Evolutionary conservation across 2,888 invertebrate genomes (phyloP).

Genomic region (Euphydryas editha): DNA sequence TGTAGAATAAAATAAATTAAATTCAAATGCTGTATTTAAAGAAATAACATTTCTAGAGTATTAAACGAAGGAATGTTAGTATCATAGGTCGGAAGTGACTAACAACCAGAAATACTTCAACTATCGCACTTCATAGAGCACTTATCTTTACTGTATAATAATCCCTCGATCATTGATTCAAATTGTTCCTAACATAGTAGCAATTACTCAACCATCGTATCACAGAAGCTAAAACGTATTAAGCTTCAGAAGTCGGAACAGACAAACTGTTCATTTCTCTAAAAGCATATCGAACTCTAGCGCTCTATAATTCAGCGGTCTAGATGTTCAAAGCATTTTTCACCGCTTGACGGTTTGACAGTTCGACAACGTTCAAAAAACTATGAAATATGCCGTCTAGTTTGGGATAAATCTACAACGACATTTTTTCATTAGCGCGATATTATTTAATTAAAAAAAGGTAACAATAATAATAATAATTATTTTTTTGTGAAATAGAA

Average conservation of each 20-base stretch:
- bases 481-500: background rate
- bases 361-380: conserved; percentile 40
- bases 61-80: background rate
- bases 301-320: conserved; percentile 61
- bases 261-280: conserved; percentile 66
- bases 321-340: conserved; percentile 54
- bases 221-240: conserved; percentile 49
- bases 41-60: background rate
- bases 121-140: background rate
- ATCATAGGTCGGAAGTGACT: background rate
- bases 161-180: conserved; percentile 42
- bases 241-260: conserved; percentile 52
- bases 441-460: background rate
- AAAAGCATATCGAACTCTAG: conserved; percentile 63
- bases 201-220: conserved; percentile 65
- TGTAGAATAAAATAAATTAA: too few relatives aligned
- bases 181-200: conserved; percentile 54
- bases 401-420: conserved; percentile 15
- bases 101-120: conserved; percentile 14
- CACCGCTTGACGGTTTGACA: conserved; percentile 51
- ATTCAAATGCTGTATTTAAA: too few relatives aligned
- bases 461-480: background rate
- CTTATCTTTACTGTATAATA: conserved; percentile 23
- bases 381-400: conserved; percentile 21
- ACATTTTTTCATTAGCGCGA: background rate